phyloP scores from a whole-genome alignment of 2,888 invertebrate genomes.

The Anodontia alba region DNA sequence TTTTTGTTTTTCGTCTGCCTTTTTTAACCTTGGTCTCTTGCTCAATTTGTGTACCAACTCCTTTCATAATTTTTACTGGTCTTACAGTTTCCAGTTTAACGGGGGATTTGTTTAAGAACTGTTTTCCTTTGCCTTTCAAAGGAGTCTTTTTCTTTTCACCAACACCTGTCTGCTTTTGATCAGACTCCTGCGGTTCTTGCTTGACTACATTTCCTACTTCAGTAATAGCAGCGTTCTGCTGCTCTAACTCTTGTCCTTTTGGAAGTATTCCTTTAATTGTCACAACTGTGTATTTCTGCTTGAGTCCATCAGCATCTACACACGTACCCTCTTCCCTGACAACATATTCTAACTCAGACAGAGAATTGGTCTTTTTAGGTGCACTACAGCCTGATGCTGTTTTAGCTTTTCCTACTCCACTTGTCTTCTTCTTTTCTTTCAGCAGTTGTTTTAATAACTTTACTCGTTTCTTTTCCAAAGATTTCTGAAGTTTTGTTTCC shows the following conservation, averaged over 20 bases:
- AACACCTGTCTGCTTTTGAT: not conserved
- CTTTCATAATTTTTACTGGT: not conserved
- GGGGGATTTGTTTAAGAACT: not conserved
- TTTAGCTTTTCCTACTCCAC: not conserved
- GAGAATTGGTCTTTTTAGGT: not conserved
- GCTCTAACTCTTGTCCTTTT: not conserved
- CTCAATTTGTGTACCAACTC: not conserved
- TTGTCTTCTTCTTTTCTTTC: not conserved
- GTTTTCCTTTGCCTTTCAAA: not conserved
- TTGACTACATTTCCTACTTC: not conserved
- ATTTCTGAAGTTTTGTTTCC: not conserved
- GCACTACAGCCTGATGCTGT: not conserved
- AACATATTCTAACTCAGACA: not conserved
- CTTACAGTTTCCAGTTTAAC: not conserved
- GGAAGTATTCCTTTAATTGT: not conserved
- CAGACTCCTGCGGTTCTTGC: not conserved
- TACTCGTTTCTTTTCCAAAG: not conserved
- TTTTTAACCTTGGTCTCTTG: not conserved
- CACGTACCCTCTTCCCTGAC: not conserved
- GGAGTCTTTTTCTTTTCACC: not conserved
- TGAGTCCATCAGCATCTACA: not conserved
- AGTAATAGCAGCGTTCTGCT: not conserved
- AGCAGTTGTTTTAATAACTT: not conserved
- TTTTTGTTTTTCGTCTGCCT: not conserved
- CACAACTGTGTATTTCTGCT: not conserved